Conservation (phyloP, 2,888 invertebrate species). For the Syrista parreyssii region DNA sequence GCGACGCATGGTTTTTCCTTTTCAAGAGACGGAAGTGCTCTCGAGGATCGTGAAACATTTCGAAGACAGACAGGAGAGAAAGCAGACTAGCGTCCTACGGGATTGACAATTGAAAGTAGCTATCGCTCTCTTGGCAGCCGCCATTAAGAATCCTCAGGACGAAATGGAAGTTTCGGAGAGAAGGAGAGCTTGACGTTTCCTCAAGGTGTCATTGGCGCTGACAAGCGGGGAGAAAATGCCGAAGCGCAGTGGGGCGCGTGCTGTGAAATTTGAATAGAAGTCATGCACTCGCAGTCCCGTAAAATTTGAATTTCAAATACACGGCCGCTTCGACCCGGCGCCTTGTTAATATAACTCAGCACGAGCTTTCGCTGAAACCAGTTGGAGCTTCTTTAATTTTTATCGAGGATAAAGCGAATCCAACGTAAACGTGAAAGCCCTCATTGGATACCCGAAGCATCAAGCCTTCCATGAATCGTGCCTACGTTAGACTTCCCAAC, state of each 20-base stretch:
- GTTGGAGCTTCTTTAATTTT: background rate
- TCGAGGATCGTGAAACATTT: background rate
- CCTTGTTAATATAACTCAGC: background rate
- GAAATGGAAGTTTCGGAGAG: background rate
- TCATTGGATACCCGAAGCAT: background rate
- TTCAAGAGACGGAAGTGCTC: background rate
- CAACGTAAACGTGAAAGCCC: background rate
- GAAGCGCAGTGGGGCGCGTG: background rate
- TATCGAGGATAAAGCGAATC: background rate
- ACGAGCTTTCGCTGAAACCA: background rate
- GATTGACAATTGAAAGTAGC: background rate
- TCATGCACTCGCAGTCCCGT: constrained; percentile 4
- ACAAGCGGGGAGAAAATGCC: background rate
- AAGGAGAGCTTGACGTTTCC: background rate
- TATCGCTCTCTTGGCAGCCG: background rate
- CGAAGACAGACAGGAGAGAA: background rate
- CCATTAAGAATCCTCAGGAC: background rate
- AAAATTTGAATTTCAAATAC: constrained; percentile 2
- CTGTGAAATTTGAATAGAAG: constrained; percentile 2
- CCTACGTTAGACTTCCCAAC: background rate
- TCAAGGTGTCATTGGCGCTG: background rate
- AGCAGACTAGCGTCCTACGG: background rate
- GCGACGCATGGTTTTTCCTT: background rate
- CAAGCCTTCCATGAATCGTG: background rate
- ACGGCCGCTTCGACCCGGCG: background rate